Evolutionary conservation across 2,113 vertebrate species (phyloP), one percentile per base, ranked within the genome.

Genomic region (Apodemus speciosus): DNA sequence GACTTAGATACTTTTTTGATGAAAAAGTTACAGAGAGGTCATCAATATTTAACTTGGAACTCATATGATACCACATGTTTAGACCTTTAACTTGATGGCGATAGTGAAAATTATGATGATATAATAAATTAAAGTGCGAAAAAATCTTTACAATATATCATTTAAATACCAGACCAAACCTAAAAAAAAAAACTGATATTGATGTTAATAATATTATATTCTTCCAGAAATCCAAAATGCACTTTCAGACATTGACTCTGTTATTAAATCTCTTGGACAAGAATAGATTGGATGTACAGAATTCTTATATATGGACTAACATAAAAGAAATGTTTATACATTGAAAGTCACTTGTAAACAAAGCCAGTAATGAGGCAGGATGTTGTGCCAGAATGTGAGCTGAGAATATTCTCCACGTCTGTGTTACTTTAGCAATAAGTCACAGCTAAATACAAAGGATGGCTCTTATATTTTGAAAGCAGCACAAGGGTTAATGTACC

Each of bases 11-110:
- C 6, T 83, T 73, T 66, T 68, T 66, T 25, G 15, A 11, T 68
- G 6, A 35, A 64, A n/a, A 72, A 76, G 14, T 46, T 53, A 94
- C 86, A 89, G 66, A 86, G 89, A 86, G n/a, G 43, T 62, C 32
- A 72, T 30, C 90, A 23, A 83, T 38, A 32, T 79, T 91, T 84
- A 85, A 76, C 1, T 73, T 95, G 46, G 30, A 85, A 88, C 30
- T 92, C 32, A 92, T 20, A 73, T 16, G 53, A 60, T 85, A 83
- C 23, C 18, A 94, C 15, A 0, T 38, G 2, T 18, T 89, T 71
- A 43, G 18, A 7, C 1, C 11, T 80, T 92, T 89, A 60, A 27
- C 14, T 89, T 94, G 62, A 38, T 73, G 91, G 40, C 38, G 15
- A 53, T 76, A 32, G 40, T 88, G 35, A 69, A 69, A 43, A 32